Evolutionary conservation across 2,888 invertebrate species (phyloP).

Genomic region (Synanthedon formicaeformis): DNA sequence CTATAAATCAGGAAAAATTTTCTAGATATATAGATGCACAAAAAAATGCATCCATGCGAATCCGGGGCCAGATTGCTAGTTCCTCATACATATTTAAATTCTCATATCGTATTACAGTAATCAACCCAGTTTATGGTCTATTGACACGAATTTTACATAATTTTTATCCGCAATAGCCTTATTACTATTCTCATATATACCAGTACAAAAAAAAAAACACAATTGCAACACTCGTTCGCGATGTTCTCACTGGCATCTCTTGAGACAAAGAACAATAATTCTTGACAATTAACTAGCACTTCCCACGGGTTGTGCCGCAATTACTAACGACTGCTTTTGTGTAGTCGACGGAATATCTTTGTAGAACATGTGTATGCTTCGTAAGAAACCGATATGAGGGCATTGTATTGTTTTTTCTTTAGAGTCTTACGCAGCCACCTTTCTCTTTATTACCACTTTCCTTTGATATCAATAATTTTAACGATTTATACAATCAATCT

Average conservation of each 20-base stretch:
- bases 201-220: not conserved
- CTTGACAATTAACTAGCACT: constrained; percentile 34
- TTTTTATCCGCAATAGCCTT: not conserved
- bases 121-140: not conserved
- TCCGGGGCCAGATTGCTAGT: too few relatives aligned
- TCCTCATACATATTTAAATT: too few relatives aligned
- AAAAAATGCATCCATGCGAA: too few relatives aligned
- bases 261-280: constrained; percentile 37
- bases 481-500: too few relatives aligned
- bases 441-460: not conserved
- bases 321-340: constrained; percentile 31
- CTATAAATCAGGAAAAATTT: too few relatives aligned
- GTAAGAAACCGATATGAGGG: not conserved
- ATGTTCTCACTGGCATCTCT: constrained; percentile 25
- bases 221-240: not conserved
- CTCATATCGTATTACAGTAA: not conserved
- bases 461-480: not conserved
- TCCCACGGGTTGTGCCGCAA: constrained; percentile 37
- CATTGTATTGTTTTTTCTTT: not conserved
- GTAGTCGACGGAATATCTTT: not conserved
- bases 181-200: not conserved
- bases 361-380: not conserved
- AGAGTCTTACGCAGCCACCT: not conserved
- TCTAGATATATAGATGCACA: too few relatives aligned
- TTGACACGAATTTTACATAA: not conserved